Base-by-base conservation (phyloP, 2,113 vertebrate genomes). In the Plotosus lineatus region DNA sequence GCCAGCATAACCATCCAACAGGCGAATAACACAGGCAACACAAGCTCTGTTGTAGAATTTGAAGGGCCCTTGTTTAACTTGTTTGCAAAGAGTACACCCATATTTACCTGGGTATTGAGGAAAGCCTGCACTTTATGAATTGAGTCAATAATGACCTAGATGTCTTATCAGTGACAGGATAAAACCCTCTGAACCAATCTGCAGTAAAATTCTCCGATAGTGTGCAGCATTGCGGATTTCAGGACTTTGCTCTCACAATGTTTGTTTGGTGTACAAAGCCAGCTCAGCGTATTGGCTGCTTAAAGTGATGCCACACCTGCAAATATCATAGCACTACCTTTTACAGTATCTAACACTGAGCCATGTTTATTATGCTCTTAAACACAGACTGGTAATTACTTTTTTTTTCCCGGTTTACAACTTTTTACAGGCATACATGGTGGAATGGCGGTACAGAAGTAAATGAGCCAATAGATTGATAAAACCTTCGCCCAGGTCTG, bases 101-200 rank as follows among this genome's bases (percentile, higher is more conserved):
- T 83, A 75, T 84, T 84, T 86, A 75, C 83, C 36, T 8, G 61
- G 4, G 31, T 78, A 78, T 82, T 78, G 48, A 72, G 26, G 33
- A 51, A 58, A 68, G 60, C 19, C 2, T n/a, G 21, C 21, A 44
- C 65, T 79, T 85, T 83, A 85, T 81, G 68, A 85, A 56, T 71
- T 58, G 38, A 58, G 83, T 84, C 80, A 84, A 82, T 82, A 86
- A 48, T 5, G 38, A 55, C 69, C 46, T 75, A 65, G 38, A 69
- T 36, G 77, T 83, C 78, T 87, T 85, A 87, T 87, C 85, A 78
- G 78, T 46, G n/a, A 55, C 55, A 15, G 78, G 77, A 84, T 84
- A 83, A 83, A 79, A 76, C 38, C 42, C 38, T 33, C 23, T 50
- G 50, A 60, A 75, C 11, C 58, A 82, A 36, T 61, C 38, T 4